These are phyloP conservation scores for Cephus nigrinus DNA, from an alignment of 2,888 invertebrate species.

Conservation along the genomic window DNA sequence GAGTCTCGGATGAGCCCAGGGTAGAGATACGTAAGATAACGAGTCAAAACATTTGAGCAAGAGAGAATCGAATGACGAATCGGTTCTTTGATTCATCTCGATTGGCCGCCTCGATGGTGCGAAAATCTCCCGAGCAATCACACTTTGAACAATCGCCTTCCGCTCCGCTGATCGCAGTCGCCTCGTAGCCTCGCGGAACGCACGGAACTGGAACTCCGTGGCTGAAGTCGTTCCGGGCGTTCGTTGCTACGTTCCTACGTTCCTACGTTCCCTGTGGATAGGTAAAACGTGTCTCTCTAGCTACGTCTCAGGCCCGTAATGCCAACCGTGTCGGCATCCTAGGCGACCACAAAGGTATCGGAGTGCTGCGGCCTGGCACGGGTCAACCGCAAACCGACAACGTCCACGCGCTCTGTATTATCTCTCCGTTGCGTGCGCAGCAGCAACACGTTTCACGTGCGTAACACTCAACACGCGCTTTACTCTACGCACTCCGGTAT, in stretches of 20 bases:
- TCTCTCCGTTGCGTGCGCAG: conserved; percentile 21
- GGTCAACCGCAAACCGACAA: conserved; percentile 63
- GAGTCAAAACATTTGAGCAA: conserved; percentile 20
- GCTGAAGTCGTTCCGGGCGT: too few relatives aligned
- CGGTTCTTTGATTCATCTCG: conserved; percentile 54
- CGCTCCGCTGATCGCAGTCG: conserved; percentile 24
- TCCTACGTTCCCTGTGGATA: too few relatives aligned
- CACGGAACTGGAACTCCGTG: too few relatives aligned
- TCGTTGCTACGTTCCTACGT: too few relatives aligned
- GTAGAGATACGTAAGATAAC: conserved; percentile 16
- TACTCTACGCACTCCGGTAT: too few relatives aligned
- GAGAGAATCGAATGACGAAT: conserved; percentile 51
- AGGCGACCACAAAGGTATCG: conserved; percentile 60
- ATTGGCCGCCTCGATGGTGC: conserved; percentile 54
- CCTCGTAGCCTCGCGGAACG: not conserved
- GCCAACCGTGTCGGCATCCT: conserved; percentile 47
- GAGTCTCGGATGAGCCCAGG: not conserved
- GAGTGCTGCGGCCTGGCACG: conserved; percentile 55
- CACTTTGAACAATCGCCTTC: conserved; percentile 32
- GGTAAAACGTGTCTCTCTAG: too few relatives aligned
- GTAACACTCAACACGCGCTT: not conserved
- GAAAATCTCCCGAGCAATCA: conserved; percentile 44
- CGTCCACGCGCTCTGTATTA: conserved; percentile 54
- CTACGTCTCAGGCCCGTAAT: too few relatives aligned
- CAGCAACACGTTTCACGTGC: conserved; percentile 18